phyloP scores from a whole-genome alignment of 2,888 invertebrate species.

The Thyatira batis region DNA sequence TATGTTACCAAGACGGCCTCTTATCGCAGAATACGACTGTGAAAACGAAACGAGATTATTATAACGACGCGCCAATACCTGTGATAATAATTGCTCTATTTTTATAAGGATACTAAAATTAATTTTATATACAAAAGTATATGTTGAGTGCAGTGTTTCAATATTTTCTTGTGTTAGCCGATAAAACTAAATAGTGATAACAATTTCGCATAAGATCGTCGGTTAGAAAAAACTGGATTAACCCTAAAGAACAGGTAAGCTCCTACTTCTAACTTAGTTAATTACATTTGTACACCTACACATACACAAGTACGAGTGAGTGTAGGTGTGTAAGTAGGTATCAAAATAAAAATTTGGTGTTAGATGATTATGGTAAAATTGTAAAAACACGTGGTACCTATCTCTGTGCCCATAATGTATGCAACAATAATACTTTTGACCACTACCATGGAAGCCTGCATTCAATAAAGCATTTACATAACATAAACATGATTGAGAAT shows the following conservation, averaged over 20 bases:
- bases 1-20: conserved; percentile 48
- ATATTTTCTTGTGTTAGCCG: conserved; percentile 52
- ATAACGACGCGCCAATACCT: conserved; percentile 70
- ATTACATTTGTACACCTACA: too few species aligned
- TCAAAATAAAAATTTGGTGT: too few species aligned
- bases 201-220: conserved; percentile 21
- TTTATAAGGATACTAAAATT: conserved; percentile 66
- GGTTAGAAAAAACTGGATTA: conserved; percentile 19
- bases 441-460: too few species aligned
- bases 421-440: too few species aligned
- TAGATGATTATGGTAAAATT: too few species aligned
- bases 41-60: conserved; percentile 50
- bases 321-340: too few species aligned
- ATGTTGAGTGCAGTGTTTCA: conserved; percentile 71
- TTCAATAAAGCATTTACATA: too few species aligned
- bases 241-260: conserved; percentile 15
- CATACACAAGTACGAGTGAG: too few species aligned
- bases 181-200: conserved; percentile 39
- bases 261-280: background rate
- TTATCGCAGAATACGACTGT: conserved; percentile 40
- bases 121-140: conserved; percentile 54
- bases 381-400: too few species aligned
- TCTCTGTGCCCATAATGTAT: too few species aligned
- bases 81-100: conserved; percentile 66
- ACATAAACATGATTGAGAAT: too few species aligned